A percentile compares a stretch with the other conserved stretches of the same genome.
phyloP scores from a whole-genome alignment of 2,797 vertebrate species.

The Cyprinella venusta region DNA sequence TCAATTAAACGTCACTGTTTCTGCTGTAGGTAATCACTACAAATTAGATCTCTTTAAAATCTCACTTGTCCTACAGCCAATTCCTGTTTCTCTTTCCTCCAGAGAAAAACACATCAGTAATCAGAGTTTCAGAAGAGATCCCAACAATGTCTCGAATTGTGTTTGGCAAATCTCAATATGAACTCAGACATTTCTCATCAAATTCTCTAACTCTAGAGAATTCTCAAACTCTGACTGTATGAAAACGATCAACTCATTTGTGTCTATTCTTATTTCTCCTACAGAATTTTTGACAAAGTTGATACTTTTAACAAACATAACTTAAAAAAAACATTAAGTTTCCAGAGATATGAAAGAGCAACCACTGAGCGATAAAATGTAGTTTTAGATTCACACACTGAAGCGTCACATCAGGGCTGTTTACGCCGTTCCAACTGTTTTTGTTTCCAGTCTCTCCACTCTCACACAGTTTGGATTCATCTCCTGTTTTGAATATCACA shows the following conservation, averaged over 20 bases:
- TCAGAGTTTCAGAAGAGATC: neutral
- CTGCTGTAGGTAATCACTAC: neutral
- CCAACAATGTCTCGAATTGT: neutral
- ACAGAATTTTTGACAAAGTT: too few relatives aligned
- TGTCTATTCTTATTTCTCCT: too few relatives aligned
- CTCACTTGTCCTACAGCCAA: neutral
- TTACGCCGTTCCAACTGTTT: neutral
- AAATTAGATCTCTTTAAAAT: neutral
- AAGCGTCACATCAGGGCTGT: neutral
- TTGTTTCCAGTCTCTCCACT: constrained; percentile 10
- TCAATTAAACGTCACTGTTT: neutral
- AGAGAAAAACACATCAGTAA: neutral
- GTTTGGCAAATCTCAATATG: neutral
- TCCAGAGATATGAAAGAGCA: neutral
- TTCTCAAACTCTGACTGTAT: neutral
- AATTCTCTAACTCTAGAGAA: too few relatives aligned
- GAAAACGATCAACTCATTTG: neutral
- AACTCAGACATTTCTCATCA: neutral
- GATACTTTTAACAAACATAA: neutral
- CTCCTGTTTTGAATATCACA: constrained; percentile 33
- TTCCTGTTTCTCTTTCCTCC: neutral
- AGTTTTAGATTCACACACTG: neutral
- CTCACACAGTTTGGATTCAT: neutral
- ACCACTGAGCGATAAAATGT: neutral
- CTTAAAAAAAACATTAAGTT: neutral